phyloP scores from a whole-genome alignment of 2,797 vertebrate species.

The Macroramphosus scolopax region DNA sequence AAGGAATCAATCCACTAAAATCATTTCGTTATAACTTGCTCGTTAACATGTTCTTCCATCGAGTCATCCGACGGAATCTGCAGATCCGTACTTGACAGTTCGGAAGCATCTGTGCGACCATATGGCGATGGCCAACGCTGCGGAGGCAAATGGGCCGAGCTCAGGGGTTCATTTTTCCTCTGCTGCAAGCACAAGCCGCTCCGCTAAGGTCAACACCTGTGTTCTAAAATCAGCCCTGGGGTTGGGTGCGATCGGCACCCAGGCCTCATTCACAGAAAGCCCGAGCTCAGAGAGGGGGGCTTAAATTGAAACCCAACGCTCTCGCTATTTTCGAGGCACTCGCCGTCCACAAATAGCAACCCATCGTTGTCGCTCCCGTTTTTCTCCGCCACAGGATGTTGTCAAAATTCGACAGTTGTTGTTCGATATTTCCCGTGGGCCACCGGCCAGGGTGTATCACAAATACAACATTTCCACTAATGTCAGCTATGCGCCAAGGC shows the following conservation, averaged over 20 bases:
- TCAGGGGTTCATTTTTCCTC: constrained; percentile 77
- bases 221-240: constrained; percentile 80
- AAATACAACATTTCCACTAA: constrained; percentile 77
- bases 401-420: constrained; percentile 74
- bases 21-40: too few relatives aligned
- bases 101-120: constrained; percentile 36
- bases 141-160: constrained; percentile 54
- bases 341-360: constrained; percentile 77
- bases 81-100: constrained; percentile 37
- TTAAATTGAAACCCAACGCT: constrained; percentile 81
- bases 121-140: constrained; percentile 33
- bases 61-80: background rate
- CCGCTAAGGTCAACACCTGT: constrained; percentile 85
- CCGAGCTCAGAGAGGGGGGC: constrained; percentile 73
- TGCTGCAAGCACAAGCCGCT: constrained; percentile 75
- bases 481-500: constrained; percentile 62
- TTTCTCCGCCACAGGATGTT: constrained; percentile 69
- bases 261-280: constrained; percentile 83
- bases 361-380: constrained; percentile 67
- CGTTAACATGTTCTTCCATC: background rate
- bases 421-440: constrained; percentile 75
- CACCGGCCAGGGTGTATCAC: constrained; percentile 60
- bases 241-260: constrained; percentile 77
- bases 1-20: too few relatives aligned
- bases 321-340: constrained; percentile 79